Conservation (phyloP, 2,888 invertebrate genomes). For the Nematopogon swammerdamellus region DNA sequence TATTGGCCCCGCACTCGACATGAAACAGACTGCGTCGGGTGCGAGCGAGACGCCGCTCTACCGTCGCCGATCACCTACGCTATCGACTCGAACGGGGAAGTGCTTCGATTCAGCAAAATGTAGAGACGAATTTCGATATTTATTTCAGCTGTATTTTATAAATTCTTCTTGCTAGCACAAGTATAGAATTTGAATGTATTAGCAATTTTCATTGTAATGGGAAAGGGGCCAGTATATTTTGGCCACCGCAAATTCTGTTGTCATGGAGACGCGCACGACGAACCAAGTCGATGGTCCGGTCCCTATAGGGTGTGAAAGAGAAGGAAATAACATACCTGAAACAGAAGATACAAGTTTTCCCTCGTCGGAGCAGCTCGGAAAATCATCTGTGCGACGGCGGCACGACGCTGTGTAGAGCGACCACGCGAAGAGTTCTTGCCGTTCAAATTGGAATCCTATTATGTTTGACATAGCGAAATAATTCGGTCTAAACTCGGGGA, state of each 20-base stretch:
- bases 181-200: no score
- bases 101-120: not conserved
- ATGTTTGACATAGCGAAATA: no score
- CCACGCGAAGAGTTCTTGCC: not conserved
- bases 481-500: no score
- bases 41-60: constrained; percentile 37
- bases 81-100: not conserved
- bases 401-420: not conserved
- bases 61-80: not conserved
- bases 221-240: no score
- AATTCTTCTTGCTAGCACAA: no score
- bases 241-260: no score
- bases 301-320: not conserved
- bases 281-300: not conserved
- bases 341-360: not conserved
- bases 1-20: constrained; percentile 48
- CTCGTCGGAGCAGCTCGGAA: not conserved
- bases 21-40: constrained; percentile 50
- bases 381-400: not conserved
- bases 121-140: not conserved
- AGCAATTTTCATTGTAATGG: no score
- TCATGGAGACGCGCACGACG: no score
- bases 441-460: constrained; percentile 13
- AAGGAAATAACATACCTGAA: not conserved
- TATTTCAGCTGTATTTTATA: no score